phyloP scores from a whole-genome alignment of 2,797 vertebrate species.

The Liparis tanakae region DNA sequence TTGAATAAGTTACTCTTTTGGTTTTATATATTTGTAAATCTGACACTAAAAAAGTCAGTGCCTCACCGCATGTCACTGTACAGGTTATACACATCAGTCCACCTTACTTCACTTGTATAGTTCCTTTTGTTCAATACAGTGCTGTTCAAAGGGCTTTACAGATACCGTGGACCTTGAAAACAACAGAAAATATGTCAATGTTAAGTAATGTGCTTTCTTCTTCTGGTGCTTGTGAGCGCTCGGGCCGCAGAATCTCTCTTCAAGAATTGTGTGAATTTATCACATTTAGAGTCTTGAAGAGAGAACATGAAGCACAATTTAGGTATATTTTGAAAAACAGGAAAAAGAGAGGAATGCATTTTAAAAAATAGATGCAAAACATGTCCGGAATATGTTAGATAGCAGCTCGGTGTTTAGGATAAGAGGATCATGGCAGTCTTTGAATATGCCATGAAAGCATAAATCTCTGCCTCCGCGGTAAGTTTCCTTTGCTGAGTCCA shows the following conservation, averaged over 20 bases:
- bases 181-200: too few species aligned
- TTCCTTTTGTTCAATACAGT: too few species aligned
- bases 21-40: too few species aligned
- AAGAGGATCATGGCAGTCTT: slow-evolving; percentile 36
- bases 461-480: slow-evolving; percentile 36
- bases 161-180: background rate
- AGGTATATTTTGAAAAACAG: background rate
- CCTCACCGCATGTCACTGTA: too few species aligned
- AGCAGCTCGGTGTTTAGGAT: slow-evolving; percentile 21
- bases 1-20: too few species aligned
- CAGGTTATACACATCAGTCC: too few species aligned
- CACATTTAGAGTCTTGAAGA: background rate
- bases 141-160: background rate
- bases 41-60: too few species aligned
- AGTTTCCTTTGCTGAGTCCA: slow-evolving; percentile 38
- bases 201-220: background rate
- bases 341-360: slow-evolving; percentile 1
- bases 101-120: too few species aligned
- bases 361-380: slow-evolving; percentile 21
- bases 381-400: slow-evolving; percentile 12
- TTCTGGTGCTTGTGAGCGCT: background rate
- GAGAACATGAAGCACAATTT: background rate
- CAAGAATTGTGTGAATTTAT: too few species aligned
- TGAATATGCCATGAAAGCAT: slow-evolving; percentile 57
- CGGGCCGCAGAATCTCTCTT: background rate